phyloP scores from a whole-genome alignment of 2,797 vertebrate species.

The Ctenochaetus hawaiiensis region DNA sequence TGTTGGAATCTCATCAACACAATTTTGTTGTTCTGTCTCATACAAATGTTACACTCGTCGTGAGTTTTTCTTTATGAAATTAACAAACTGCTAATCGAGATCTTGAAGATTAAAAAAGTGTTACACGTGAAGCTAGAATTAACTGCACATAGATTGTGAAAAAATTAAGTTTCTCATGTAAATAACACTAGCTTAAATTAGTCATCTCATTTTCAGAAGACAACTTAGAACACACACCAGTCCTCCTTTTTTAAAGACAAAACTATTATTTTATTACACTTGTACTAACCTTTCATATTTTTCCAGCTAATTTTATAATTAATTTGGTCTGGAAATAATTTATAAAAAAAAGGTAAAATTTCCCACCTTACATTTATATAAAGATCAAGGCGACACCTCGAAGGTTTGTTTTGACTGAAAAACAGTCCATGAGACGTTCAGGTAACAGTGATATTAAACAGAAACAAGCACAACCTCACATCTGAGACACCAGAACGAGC shows the following conservation, averaged over 20 bases:
- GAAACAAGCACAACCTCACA: not conserved
- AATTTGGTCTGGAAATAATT: not conserved
- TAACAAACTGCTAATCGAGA: not conserved
- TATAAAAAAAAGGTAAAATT: not conserved
- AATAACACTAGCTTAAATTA: not conserved
- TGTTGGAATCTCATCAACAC: not conserved
- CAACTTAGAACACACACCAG: not conserved
- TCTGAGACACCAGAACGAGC: not conserved
- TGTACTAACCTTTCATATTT: not conserved
- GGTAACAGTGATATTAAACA: not conserved
- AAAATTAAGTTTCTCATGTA: not conserved
- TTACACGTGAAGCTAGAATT: not conserved
- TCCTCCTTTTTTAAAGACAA: no score
- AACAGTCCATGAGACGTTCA: not conserved
- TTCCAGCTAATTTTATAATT: not conserved
- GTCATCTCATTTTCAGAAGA: not conserved
- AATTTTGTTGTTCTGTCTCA: not conserved
- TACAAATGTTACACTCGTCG: not conserved
- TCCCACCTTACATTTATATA: no score
- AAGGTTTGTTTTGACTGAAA: no score
- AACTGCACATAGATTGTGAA: not conserved
- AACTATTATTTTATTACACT: no score
- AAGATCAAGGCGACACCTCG: no score
- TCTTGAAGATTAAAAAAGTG: not conserved
- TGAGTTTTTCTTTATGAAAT: not conserved